Evolutionary conservation across 2,888 invertebrate species (phyloP), one percentile per base, ranked within the genome.

Genomic region (Oscheius sp.): DNA sequence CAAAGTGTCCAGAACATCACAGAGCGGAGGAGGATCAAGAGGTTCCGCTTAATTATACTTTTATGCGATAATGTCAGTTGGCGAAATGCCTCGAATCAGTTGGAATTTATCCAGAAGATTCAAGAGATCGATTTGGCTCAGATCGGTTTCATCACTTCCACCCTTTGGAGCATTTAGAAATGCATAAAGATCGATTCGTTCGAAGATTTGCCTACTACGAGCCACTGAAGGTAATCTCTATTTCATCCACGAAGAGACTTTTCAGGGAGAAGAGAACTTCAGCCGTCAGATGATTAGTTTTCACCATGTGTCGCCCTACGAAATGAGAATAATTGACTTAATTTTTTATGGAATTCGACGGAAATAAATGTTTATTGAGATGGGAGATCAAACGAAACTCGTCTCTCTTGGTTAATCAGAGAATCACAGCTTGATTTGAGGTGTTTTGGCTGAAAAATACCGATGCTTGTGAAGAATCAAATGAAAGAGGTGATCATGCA

Each of bases 21-120:
- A 61, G 82, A 70, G 82, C 82, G 8, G 82, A 82, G 50, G 82
- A 82, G 46, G 82, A 82, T 73, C 82, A 82, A 63, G 82, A 82
- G 70, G 76, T 81, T 34, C 1, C 33, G n/a, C 10, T 55, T 33
- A 4, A 29, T 63, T 37, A 15, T 3, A n/a, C 10, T 12, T 31
- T 0, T 15, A 31, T 27, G 10, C 12, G 10, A 25, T 17, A 6
- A 29, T 55, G 70, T 63, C 66, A 79, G 76, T 29, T 80, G 10
- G 74, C 78, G 3, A 76, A 76, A 71, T 82, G 82, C 33, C 65
- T 82, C 3, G 76, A 78, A 15, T 70, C 74, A 34, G 67, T 81
- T 29, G 76, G 74, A 12, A 73, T 82, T 25, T 81, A 74, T 37
- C 82, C 82, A 17, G 74, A 73, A 63, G 78, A 81, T 53, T 74